A percentile compares a stretch with the other conserved stretches of the same genome.
These are phyloP conservation scores for Eulemur rubriventer DNA, from an alignment of 2,797 vertebrate species.

Conservation along the genomic window DNA sequence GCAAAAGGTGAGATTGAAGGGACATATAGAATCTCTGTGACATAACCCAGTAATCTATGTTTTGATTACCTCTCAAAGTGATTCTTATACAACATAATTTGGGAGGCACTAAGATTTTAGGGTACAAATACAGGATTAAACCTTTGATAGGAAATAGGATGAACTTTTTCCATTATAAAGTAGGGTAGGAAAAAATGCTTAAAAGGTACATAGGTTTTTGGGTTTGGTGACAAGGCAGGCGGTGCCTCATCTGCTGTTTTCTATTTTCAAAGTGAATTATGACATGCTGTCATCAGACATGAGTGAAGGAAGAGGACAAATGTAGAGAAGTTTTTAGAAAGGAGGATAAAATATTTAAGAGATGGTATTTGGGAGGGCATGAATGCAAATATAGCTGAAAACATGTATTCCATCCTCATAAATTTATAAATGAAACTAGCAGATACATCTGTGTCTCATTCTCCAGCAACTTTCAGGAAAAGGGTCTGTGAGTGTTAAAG, in stretches of 20 bases:
- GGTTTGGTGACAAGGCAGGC: background rate
- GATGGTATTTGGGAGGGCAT: background rate
- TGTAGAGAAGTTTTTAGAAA: background rate
- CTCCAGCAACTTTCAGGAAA: background rate
- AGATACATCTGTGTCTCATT: background rate
- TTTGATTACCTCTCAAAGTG: background rate
- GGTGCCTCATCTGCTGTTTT: background rate
- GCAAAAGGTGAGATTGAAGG: background rate
- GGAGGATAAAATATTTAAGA: background rate
- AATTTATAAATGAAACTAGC: background rate
- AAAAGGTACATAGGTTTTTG: background rate
- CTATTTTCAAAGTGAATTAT: background rate
- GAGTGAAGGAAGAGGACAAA: background rate
- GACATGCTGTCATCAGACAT: background rate
- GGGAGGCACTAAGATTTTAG: background rate
- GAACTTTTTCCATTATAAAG: background rate
- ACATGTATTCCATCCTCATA: background rate
- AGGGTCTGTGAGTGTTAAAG: background rate
- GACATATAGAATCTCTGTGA: background rate
- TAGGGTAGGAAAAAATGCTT: background rate
- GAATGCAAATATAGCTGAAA: background rate
- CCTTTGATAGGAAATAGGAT: background rate
- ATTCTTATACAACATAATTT: background rate
- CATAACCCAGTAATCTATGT: background rate
- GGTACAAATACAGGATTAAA: background rate